Conservation (phyloP, 2,797 vertebrate genomes). For the Ceyx erithaca region DNA sequence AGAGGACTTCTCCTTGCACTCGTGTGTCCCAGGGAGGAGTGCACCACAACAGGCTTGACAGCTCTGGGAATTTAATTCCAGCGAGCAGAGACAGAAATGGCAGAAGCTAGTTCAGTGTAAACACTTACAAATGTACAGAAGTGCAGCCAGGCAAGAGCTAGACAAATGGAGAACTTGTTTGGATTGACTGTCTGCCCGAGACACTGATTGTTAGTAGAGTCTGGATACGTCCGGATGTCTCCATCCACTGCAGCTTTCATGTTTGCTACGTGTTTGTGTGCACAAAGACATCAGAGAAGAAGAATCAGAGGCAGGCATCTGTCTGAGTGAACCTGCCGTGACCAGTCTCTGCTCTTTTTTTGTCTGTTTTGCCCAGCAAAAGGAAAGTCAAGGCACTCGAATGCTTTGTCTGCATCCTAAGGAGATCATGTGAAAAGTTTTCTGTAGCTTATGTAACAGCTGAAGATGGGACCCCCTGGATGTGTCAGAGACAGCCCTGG, state of each 20-base stretch:
- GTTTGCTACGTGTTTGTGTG: conserved; percentile 64
- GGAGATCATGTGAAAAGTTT: background rate
- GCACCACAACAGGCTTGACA: conserved; percentile 58
- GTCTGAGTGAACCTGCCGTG: conserved; percentile 6
- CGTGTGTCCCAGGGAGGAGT: background rate
- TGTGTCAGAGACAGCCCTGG: background rate
- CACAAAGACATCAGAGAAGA: conserved; percentile 40
- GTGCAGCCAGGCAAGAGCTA: conserved; percentile 64
- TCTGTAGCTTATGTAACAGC: background rate
- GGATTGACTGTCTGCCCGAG: conserved; percentile 74
- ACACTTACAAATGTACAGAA: conserved; percentile 69
- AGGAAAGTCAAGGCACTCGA: background rate
- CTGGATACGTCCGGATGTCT: conserved; percentile 57
- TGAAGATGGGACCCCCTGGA: background rate
- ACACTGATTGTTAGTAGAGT: conserved; percentile 57
- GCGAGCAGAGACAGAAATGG: conserved; percentile 69
- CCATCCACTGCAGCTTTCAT: conserved; percentile 63
- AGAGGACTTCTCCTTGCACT: background rate
- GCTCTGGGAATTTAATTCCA: conserved; percentile 64
- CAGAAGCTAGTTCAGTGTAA: conserved; percentile 72
- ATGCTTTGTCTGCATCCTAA: background rate
- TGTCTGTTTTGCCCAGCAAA: background rate
- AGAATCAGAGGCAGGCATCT: conserved; percentile 39
- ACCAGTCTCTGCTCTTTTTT: background rate
- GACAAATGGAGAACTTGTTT: conserved; percentile 68